Conservation (phyloP, 2,888 invertebrate genomes). For the Dascillus cervinus region DNA sequence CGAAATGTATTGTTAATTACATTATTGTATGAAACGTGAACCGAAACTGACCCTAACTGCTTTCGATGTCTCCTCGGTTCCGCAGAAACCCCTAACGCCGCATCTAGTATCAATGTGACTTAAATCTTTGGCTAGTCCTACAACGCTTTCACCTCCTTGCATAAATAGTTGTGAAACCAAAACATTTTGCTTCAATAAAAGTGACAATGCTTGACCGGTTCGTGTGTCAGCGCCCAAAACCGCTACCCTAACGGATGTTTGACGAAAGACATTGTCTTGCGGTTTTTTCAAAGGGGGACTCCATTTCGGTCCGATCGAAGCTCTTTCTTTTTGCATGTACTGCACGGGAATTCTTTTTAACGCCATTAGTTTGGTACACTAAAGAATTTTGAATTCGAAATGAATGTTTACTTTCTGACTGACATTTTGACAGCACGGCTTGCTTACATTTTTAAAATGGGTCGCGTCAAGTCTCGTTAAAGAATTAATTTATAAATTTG, state of each 20-base stretch:
- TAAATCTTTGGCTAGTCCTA: conserved; percentile 32
- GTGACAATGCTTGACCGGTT: conserved; percentile 45
- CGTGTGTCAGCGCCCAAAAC: conserved; percentile 48
- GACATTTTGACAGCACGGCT: too few species aligned
- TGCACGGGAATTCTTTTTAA: too few species aligned
- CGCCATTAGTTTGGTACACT: too few species aligned
- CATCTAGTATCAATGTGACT: conserved; percentile 34
- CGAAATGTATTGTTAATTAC: not conserved
- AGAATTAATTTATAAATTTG: too few species aligned
- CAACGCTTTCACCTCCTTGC: conserved; percentile 26
- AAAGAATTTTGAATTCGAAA: too few species aligned
- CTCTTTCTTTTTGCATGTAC: too few species aligned
- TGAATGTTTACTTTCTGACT: too few species aligned
- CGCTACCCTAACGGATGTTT: conserved; percentile 25
- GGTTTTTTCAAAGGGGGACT: not conserved
- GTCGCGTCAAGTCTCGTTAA: too few species aligned
- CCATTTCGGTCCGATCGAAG: too few species aligned
- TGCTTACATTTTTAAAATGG: too few species aligned
- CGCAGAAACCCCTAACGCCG: conserved; percentile 23
- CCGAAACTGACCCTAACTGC: conserved; percentile 29
- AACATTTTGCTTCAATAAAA: too few species aligned
- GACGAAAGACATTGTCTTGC: conserved; percentile 7
- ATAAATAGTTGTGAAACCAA: conserved; percentile 33
- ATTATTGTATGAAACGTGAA: too few species aligned
- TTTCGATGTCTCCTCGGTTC: conserved; percentile 22